A percentile compares a stretch with the other conserved stretches of the same genome.
Conservation (phyloP, 2,797 vertebrate genomes). For the Cichlasoma orientale region DNA sequence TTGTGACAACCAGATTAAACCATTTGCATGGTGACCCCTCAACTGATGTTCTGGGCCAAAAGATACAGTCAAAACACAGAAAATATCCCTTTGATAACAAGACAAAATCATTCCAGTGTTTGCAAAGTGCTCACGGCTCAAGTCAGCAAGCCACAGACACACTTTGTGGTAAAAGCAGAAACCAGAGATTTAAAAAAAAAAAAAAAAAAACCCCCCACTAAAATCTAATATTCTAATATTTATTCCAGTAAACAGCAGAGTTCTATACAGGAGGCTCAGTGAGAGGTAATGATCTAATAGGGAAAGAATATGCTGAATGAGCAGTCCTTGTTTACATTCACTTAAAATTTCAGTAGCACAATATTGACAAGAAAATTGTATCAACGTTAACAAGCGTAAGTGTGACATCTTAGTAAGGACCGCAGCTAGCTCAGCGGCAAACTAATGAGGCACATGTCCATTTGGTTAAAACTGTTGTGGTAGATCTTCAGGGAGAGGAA, state of each 20-base stretch:
- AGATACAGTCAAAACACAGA: constrained; percentile 71
- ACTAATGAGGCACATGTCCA: constrained; percentile 82
- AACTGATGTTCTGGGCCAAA: constrained; percentile 66
- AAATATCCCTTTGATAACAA: constrained; percentile 60
- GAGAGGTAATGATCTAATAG: constrained; percentile 68
- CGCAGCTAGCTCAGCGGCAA: constrained; percentile 74
- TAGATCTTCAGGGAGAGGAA: constrained; percentile 83
- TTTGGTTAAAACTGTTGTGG: constrained; percentile 83
- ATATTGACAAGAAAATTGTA: constrained; percentile 70
- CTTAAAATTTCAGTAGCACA: constrained; percentile 63
- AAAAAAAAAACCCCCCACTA: constrained; percentile 19
- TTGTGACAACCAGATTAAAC: constrained; percentile 79
- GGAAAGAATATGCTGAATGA: constrained; percentile 69
- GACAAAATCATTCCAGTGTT: constrained; percentile 40
- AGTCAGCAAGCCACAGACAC: constrained; percentile 27
- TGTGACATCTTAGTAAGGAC: constrained; percentile 70
- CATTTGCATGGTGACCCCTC: constrained; percentile 70
- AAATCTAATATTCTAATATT: constrained; percentile 63
- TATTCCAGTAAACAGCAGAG: constrained; percentile 54
- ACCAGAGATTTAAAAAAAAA: constrained; percentile 39
- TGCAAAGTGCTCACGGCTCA: constrained; percentile 21
- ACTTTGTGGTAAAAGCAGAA: constrained; percentile 41
- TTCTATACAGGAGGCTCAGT: constrained; percentile 21
- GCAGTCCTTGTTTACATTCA: constrained; percentile 68
- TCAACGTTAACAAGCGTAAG: constrained; percentile 74